Base-by-base conservation (phyloP, 1,140 invertebrate genomes). In the Plodia interpunctella region DNA sequence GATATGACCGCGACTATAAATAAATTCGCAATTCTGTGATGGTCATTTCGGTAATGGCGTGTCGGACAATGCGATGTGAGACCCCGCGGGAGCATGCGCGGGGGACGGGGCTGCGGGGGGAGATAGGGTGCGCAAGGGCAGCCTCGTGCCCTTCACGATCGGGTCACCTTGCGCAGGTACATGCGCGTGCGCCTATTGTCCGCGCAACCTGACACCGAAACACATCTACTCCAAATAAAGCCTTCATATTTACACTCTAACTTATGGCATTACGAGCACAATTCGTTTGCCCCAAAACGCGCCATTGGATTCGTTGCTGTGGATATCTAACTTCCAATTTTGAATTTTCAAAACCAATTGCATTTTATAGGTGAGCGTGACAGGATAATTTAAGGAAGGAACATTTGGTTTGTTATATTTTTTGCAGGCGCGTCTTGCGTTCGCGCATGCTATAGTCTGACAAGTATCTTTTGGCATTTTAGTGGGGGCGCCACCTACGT, bases 341-440 rank as follows among this genome's bases (percentile, higher is more conserved):
- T 68, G 66, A 67, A 72, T 70, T 68, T 72, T 84, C 82, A 76
- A 82, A 86, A 72, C 81, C 85, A 86, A 88, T 88, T 88, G 85
- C 85, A 83, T 83, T 87, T 84, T 86, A 86, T 88, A 86, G 80
- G 73, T 85, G 71, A 83, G 76, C 85, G 78, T 88, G 85, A 88
- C 85, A 85, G 85, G 82, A 87, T 88, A 88, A 88, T 88, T 84
- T 87, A 87, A 69, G 82, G 78, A 81, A 78, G 79, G 78, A 82
- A 80, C 56, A 62, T 62, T 66, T 55, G 56, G 54, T 57, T 44
- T n/a, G 38, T 44, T 44, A 44, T 44, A 44, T 68, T 70, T 79
- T 67, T 57, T 72, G 68, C 70, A 68, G 69, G 57, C 67, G 66
- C 30, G 30, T 32, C 30, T 32, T 32, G 30, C 30, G 30, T 11